These are phyloP conservation scores for Chrysodeixis includens DNA, from an alignment of 2,888 invertebrate genomes.

Conservation along the genomic window DNA sequence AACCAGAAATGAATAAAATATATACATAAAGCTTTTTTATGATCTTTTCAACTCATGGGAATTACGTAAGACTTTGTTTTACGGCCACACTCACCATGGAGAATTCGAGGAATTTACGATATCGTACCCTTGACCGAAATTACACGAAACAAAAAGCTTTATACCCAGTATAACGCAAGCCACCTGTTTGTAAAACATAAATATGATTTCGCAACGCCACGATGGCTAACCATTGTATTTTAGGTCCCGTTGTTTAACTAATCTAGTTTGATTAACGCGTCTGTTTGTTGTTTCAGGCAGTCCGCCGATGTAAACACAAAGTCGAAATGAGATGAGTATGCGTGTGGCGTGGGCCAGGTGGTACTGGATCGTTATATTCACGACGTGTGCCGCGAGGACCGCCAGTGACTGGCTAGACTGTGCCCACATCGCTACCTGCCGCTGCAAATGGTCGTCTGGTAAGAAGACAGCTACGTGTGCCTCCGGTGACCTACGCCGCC, in stretches of 20 bases:
- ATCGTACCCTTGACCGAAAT: constrained; percentile 67
- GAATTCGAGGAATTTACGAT: constrained; percentile 56
- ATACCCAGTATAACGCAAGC: constrained; percentile 58
- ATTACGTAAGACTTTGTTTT: constrained; percentile 55
- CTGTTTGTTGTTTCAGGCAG: constrained; percentile 85
- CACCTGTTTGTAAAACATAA: constrained; percentile 68
- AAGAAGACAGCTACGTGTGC: constrained; percentile 97
- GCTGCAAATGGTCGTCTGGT: constrained; percentile 97
- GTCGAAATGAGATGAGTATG: constrained; percentile 89
- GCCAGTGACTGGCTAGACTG: constrained; percentile 96
- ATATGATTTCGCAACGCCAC: constrained; percentile 64
- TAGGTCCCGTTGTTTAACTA: constrained; percentile 70
- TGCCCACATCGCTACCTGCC: constrained; percentile 94
- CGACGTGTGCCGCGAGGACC: constrained; percentile 85
- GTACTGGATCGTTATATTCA: constrained; percentile 88
- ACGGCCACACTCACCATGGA: constrained; percentile 39
- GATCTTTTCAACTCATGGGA: constrained; percentile 44
- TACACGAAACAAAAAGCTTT: constrained; percentile 62
- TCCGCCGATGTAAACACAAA: constrained; percentile 85
- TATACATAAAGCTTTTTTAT: constrained; percentile 44
- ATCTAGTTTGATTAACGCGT: constrained; percentile 73
- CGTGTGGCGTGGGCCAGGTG: constrained; percentile 88
- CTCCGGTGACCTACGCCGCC: constrained; percentile 93
- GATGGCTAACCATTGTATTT: constrained; percentile 59
- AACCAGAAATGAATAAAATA: constrained; percentile 37